Conservation (phyloP, 2,888 invertebrate species). For the Dynastes tityus region DNA sequence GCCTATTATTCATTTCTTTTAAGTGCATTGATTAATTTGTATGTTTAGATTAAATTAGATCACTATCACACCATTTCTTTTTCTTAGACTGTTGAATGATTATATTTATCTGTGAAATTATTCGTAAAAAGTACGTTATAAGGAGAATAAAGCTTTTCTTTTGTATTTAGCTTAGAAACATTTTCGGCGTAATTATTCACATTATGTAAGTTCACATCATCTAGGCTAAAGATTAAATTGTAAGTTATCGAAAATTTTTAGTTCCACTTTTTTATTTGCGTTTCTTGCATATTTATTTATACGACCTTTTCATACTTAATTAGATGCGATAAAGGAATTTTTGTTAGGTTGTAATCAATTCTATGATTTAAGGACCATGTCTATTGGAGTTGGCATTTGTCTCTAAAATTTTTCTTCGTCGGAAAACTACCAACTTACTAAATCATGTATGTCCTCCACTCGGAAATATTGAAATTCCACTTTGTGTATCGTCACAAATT, state of each 20-base stretch:
- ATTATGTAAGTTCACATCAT: no score
- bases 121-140: no score
- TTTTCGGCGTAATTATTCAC: no score
- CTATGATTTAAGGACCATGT: neutral
- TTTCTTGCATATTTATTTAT: constrained; percentile 9
- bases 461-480: constrained; percentile 17
- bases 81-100: no score
- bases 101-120: no score
- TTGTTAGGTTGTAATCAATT: neutral
- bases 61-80: no score
- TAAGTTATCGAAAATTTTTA: neutral
- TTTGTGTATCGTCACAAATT: constrained; percentile 34
- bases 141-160: no score
- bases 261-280: neutral
- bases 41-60: no score
- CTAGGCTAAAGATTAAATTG: no score
- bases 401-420: neutral
- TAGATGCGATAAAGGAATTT: constrained; percentile 11
- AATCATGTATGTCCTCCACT: constrained; percentile 8
- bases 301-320: constrained; percentile 1
- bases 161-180: no score
- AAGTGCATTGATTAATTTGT: no score
- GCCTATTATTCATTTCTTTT: no score
- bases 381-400: constrained; percentile 7
- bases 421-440: constrained; percentile 6